A percentile compares a stretch with the other conserved stretches of the same genome.
Evolutionary conservation across 1,140 invertebrate genomes (phyloP).

Genomic region (Lepeophtheirus salmonis): DNA sequence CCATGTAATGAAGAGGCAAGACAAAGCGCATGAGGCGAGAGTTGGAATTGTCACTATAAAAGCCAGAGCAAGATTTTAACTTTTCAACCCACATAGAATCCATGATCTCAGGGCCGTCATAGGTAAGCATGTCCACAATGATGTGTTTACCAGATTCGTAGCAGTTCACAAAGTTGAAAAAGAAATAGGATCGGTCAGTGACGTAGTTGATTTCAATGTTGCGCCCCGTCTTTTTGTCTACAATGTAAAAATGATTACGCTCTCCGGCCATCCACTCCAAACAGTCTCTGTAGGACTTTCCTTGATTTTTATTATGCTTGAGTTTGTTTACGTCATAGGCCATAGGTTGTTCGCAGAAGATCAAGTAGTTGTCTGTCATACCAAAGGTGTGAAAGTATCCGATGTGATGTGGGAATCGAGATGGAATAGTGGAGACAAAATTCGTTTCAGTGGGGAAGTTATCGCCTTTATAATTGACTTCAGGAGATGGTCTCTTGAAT

Average conservation of each 20-base stretch:
- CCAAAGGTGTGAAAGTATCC: conserved; percentile 33
- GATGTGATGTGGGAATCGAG: conserved; percentile 27
- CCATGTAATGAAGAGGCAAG: no score
- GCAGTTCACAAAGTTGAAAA: conserved; percentile 4
- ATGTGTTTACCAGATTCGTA: not conserved
- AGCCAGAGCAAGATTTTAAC: not conserved
- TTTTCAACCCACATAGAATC: conserved; percentile 2
- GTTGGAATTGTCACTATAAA: not conserved
- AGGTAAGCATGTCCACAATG: conserved; percentile 1
- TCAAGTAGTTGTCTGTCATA: conserved; percentile 30
- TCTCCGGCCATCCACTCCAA: conserved; percentile 32
- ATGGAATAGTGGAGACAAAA: conserved; percentile 25
- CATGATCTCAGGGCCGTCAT: conserved; percentile 4
- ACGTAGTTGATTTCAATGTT: not conserved
- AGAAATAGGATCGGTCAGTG: not conserved
- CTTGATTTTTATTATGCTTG: conserved; percentile 29
- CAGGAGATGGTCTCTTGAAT: conserved; percentile 21
- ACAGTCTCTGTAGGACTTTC: conserved; percentile 29
- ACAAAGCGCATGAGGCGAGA: not conserved
- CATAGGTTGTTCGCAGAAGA: conserved; percentile 33
- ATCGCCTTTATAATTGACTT: conserved; percentile 11
- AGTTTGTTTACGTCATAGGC: conserved; percentile 30
- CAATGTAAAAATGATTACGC: not conserved
- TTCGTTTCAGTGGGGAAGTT: conserved; percentile 14
- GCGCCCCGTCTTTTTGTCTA: not conserved